Evolutionary conservation across 2,888 invertebrate genomes (phyloP).

Genomic region (Tinea trinotella): DNA sequence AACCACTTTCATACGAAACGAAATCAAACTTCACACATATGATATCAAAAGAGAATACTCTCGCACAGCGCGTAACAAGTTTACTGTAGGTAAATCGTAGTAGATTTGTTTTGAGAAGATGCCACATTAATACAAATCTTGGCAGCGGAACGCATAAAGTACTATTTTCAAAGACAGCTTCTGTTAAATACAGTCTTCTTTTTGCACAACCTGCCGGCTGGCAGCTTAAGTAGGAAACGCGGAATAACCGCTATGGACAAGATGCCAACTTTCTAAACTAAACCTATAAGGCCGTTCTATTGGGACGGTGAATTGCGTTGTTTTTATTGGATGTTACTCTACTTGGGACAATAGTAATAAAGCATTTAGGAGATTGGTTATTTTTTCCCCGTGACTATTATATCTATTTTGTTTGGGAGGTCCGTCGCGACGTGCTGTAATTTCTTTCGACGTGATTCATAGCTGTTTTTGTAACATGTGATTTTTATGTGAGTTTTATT

Average conservation of each 20-base stretch:
- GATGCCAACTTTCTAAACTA: conserved; percentile 70
- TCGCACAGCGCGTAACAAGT: conserved; percentile 55
- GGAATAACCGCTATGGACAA: conserved; percentile 63
- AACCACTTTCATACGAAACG: not conserved
- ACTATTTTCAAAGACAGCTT: conserved; percentile 53
- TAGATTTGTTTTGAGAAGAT: conserved; percentile 60
- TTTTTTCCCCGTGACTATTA: conserved; percentile 29
- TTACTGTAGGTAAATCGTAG: conserved; percentile 70
- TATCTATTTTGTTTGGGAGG: conserved; percentile 3
- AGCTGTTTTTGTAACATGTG: conserved; percentile 40
- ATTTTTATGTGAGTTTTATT: conserved; percentile 34
- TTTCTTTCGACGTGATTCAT: conserved; percentile 30
- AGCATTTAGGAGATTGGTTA: conserved; percentile 52
- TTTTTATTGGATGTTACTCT: conserved; percentile 54
- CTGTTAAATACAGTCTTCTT: conserved; percentile 60
- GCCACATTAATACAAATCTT: conserved; percentile 63
- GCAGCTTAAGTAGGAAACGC: conserved; percentile 56
- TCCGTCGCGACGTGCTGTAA: conserved; percentile 34
- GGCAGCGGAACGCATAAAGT: conserved; percentile 45
- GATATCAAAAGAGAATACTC: not conserved
- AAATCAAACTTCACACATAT: not conserved
- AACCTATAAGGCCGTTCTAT: conserved; percentile 57
- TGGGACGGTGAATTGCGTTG: conserved; percentile 56
- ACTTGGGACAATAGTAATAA: conserved; percentile 48
- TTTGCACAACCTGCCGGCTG: conserved; percentile 49